These are phyloP conservation scores for Atta cephalotes DNA, from an alignment of 1,140 invertebrate genomes.

Conservation along the genomic window DNA sequence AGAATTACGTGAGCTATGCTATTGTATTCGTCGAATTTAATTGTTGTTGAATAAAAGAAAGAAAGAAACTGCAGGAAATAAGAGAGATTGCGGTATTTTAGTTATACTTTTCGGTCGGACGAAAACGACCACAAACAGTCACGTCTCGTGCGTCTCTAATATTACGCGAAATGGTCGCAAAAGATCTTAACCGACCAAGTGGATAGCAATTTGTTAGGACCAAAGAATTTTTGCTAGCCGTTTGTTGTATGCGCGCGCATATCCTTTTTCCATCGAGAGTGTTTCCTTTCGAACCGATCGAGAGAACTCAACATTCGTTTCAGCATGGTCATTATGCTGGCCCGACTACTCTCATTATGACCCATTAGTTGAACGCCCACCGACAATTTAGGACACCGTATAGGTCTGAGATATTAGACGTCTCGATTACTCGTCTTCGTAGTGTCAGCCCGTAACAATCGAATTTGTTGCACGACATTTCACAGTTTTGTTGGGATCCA, in stretches of 20 bases:
- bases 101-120: constrained; percentile 17
- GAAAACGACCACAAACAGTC: constrained; percentile 28
- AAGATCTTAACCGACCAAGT: constrained; percentile 10
- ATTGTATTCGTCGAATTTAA: constrained; percentile 17
- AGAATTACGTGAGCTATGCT: too few species aligned
- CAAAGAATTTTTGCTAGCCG: constrained; percentile 15
- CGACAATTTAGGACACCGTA: constrained; percentile 73
- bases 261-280: constrained; percentile 45
- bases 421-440: constrained; percentile 38
- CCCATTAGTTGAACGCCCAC: constrained; percentile 80
- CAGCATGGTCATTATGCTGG: constrained; percentile 74
- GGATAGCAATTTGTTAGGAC: constrained; percentile 46
- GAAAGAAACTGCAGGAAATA: constrained; percentile 21
- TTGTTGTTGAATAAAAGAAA: constrained; percentile 30
- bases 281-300: constrained; percentile 48
- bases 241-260: constrained; percentile 3
- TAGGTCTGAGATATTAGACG: constrained; percentile 49
- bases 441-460: constrained; percentile 35
- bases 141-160: constrained; percentile 31
- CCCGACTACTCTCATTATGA: constrained; percentile 78
- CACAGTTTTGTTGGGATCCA: neutral
- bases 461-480: constrained; percentile 1
- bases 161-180: constrained; percentile 20
- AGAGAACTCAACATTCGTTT: constrained; percentile 66
- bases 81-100: constrained; percentile 9